Base-by-base conservation (phyloP, 2,888 invertebrate species). In the Spatulosminthurus flaviceps region DNA sequence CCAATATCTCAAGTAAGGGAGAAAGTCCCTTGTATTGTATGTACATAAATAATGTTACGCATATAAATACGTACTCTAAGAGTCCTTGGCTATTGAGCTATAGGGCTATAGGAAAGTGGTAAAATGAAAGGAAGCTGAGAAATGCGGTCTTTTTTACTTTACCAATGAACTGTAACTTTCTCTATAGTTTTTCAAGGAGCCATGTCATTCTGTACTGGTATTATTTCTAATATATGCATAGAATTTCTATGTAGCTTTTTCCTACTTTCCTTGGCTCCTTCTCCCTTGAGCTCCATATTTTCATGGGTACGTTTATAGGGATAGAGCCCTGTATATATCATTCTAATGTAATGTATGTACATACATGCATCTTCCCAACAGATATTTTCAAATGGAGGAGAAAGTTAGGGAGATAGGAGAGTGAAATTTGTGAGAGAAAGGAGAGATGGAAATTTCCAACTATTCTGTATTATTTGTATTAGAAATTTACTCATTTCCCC, bases 401-500 rank as follows among this genome's bases (percentile, higher is more conserved):
- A 22, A 22, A 7, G 24, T 21, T 22, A 24, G 11, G 64, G 21
- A 11, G 21, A 1, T 11, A 22, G 24, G 64, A 64, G 64, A 64
- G 60, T 13, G 43, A 43, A 16, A 43, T 9, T 21, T 34, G 34
- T 34, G 34, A 9, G n/a, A n/a, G n/a, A n/a, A n/a, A 34, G 34
- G 34, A 4, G 34, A 4, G 5, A 7, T 9, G 34, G 9, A 34
- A 34, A 34, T 34, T 34, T 34, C 34, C 34, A 34, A 22, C 13
- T 11, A 64, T 64, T 21, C 64, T 2, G n/a, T 60, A 60, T 60
- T 7, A 21, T 24, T 64, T 24, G 21, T 11, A 21, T 24, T 21
- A 64, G 64, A 64, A 1, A 64, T 64, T 64, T 64, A 21, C 64
- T 64, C 64, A 64, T 64, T 64, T 64, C 64, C 64, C 34, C 34